Conservation (phyloP, 2,113 vertebrate genomes). For the Blennius ocellaris region DNA sequence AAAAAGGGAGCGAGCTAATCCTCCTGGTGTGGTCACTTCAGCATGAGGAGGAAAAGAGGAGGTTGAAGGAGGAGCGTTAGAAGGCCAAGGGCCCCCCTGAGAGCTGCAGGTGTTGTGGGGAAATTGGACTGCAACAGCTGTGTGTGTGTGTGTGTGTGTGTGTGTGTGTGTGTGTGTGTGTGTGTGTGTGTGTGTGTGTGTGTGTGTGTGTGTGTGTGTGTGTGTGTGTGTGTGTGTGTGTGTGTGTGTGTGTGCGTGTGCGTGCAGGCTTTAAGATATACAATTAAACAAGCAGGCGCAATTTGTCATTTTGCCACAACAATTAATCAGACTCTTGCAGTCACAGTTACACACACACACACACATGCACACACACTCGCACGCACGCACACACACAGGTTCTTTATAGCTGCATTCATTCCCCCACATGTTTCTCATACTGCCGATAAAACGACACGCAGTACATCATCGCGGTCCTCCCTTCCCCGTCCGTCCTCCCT, state of each 20-base stretch:
- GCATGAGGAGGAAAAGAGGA: neutral
- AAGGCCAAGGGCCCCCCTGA: neutral
- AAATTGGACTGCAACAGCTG: slow-evolving; percentile 55
- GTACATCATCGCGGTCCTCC: neutral
- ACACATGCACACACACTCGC: no score
- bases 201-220: slow-evolving; percentile 33
- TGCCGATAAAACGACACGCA: neutral
- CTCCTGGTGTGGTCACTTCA: slow-evolving; percentile 7
- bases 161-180: slow-evolving; percentile 25
- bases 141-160: slow-evolving; percentile 20
- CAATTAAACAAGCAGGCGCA: slow-evolving; percentile 35
- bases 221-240: slow-evolving; percentile 6
- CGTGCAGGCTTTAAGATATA: slow-evolving; percentile 25
- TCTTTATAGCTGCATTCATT: slow-evolving; percentile 28
- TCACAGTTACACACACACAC: neutral
- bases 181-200: slow-evolving; percentile 4
- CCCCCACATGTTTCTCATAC: neutral
- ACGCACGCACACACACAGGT: neutral
- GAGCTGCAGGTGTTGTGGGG: slow-evolving; percentile 47
- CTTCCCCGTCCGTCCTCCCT: slow-evolving; percentile 5
- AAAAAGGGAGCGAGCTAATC: slow-evolving; percentile 16
- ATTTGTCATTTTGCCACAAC: neutral
- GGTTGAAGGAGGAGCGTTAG: neutral
- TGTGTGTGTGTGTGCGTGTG: slow-evolving; percentile 28
- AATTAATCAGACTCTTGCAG: slow-evolving; percentile 27